Percentiles rank a stretch among this genome's conserved stretches.
These are phyloP conservation scores for Pachypeltis micranthus DNA, from an alignment of 1,140 invertebrate genomes.

Conservation along the genomic window DNA sequence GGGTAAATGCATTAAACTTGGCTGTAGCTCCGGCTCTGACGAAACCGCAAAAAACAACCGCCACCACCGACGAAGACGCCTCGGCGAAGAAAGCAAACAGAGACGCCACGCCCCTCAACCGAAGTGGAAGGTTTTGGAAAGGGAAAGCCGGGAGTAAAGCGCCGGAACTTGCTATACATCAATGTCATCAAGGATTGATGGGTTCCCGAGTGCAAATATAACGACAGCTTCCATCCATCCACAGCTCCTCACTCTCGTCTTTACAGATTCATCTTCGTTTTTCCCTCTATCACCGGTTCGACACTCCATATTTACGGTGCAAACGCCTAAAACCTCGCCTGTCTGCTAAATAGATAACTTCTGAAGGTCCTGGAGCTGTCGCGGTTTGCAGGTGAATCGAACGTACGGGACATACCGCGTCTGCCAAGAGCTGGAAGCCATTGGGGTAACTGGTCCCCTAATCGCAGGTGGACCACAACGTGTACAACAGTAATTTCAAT, in stretches of 20 bases:
- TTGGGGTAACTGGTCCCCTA: too few relatives aligned
- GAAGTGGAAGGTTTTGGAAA: not conserved
- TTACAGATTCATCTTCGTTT: conserved; percentile 17
- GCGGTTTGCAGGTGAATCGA: too few relatives aligned
- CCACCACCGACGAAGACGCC: too few relatives aligned
- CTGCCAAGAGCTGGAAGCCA: too few relatives aligned
- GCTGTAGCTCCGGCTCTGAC: too few relatives aligned
- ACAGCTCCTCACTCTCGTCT: conserved; percentile 3
- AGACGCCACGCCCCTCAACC: not conserved
- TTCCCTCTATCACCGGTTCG: conserved; percentile 2
- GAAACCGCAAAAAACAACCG: too few relatives aligned
- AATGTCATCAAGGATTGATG: conserved; percentile 17
- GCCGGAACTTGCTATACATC: conserved; percentile 11
- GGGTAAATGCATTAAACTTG: too few relatives aligned
- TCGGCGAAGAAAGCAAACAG: conserved; percentile 9
- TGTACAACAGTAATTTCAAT: too few relatives aligned
- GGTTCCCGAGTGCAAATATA: conserved; percentile 16
- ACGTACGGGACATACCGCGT: too few relatives aligned
- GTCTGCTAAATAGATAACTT: not conserved
- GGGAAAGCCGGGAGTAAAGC: not conserved
- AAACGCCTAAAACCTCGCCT: not conserved
- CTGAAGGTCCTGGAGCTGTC: too few relatives aligned
- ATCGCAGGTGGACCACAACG: too few relatives aligned
- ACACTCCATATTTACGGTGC: conserved; percentile 13
- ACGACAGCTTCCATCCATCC: conserved; percentile 10